Evolutionary conservation across 1,140 invertebrate species (phyloP), one percentile per base, ranked within the genome.

Genomic region (Apocrypta bakeri): DNA sequence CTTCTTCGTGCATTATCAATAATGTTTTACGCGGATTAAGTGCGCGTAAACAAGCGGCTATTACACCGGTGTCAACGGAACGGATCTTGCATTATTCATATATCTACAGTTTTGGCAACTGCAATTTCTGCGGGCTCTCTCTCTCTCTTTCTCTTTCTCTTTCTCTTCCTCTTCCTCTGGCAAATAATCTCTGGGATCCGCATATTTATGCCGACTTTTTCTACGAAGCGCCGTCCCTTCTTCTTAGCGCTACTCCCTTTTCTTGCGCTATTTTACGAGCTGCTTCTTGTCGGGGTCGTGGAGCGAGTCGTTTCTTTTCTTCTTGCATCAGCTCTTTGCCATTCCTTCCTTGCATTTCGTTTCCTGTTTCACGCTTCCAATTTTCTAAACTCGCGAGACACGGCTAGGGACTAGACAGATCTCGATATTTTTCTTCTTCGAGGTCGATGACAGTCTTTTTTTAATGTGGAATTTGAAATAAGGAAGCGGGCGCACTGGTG

Each of bases 121-220:
- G 71, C 64, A 79, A 79, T 69, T 71, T 79, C 25, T 56, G 56
- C 66, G 24, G 64, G 24, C n/a, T 56, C 48, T 56, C 21, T 56
- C 4, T 12, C 48, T 2, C 48, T 2, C 48, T 2, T 25, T 56
- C 27, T 56, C 4, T 12, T 21, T 2, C 48, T 2, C 48, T 2
- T 25, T 56, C n/a, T 56, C 48, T 56, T 6, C n/a, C 4, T 12
- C 48, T 2, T 21, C 2, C 48, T 2, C 37, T 56, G 21, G 40
- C 66, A 48, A 69, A 79, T 79, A 79, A 79, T 79, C 77, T 31
- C 63, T 21, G 31, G 37, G 74, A 77, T 68, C 66, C 66, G 40
- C 40, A 79, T 71, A 56, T 79, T 79, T 79, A 79, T 71, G 25
- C 29, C 17, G 66, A 33, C 64, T 56, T 79, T 79, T 69, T 79